Evolutionary conservation across 2,113 vertebrate species (phyloP).

Genomic region (Tretioscincus oriximinensis): DNA sequence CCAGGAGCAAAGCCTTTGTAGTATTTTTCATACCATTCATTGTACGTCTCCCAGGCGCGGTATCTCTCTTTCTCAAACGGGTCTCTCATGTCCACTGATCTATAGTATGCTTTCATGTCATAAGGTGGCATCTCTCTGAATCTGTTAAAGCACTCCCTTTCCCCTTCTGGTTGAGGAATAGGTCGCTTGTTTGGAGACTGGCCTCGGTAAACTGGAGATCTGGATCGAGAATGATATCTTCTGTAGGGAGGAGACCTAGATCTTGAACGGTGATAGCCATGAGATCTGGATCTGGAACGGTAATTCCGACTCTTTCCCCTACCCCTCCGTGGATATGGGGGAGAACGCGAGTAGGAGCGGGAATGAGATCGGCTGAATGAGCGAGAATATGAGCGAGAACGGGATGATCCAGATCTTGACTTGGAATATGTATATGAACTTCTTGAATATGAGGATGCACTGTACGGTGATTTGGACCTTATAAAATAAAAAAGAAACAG

Average conservation of each 20-base stretch:
- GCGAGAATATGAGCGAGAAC: constrained; percentile 84
- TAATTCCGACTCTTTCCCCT: constrained; percentile 82
- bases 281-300: constrained; percentile 83
- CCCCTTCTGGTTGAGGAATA: constrained; percentile 74
- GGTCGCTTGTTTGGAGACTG: constrained; percentile 88
- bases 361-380: constrained; percentile 90
- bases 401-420: constrained; percentile 86
- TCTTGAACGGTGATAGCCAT: constrained; percentile 86
- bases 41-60: constrained; percentile 90
- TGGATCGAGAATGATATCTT: constrained; percentile 83
- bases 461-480: constrained; percentile 93
- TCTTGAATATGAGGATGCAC: constrained; percentile 83
- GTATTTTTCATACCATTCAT: constrained; percentile 94
- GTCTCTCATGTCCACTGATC: constrained; percentile 79
- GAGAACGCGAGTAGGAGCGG: constrained; percentile 85
- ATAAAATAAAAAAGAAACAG: constrained; percentile 60
- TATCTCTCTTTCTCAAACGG: constrained; percentile 87
- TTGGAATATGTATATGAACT: constrained; percentile 89
- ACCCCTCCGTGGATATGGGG: constrained; percentile 78
- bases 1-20: constrained; percentile 84
- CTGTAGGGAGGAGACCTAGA: constrained; percentile 86
- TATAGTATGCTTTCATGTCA: constrained; percentile 83
- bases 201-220: constrained; percentile 79
- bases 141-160: constrained; percentile 79
- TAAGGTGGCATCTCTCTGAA: constrained; percentile 83